Evolutionary conservation across 2,888 invertebrate species (phyloP).

Genomic region (Thymelicus sylvestris): DNA sequence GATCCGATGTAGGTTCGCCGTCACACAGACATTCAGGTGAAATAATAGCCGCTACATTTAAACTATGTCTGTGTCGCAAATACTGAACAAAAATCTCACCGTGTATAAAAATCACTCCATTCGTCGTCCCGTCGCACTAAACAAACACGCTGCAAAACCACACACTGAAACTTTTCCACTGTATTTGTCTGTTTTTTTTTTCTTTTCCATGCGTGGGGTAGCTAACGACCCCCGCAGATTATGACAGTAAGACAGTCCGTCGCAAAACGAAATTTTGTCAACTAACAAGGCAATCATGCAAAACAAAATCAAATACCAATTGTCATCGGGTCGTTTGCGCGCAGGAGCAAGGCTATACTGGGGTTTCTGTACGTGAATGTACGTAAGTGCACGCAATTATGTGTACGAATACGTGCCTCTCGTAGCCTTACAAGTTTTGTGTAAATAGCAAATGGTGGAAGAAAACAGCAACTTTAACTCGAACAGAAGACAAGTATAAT

Average conservation of each 20-base stretch:
- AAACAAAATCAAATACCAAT: background rate
- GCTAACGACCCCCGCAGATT: slow-evolving; percentile 66
- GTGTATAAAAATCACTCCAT: slow-evolving; percentile 40
- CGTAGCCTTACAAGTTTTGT: background rate
- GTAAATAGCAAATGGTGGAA: too few species aligned
- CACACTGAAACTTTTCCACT: slow-evolving; percentile 41
- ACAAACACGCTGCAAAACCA: slow-evolving; percentile 50
- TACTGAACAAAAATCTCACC: slow-evolving; percentile 44
- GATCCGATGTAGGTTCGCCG: slow-evolving; percentile 52
- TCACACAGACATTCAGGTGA: slow-evolving; percentile 33
- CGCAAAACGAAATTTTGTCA: slow-evolving; percentile 3
- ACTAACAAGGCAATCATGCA: background rate
- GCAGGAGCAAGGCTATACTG: background rate
- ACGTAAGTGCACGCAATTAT: background rate
- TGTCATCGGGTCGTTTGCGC: background rate
- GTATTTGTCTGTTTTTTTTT: slow-evolving; percentile 30
- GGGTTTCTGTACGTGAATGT: background rate
- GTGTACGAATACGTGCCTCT: background rate
- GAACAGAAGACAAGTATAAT: too few species aligned
- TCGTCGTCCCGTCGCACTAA: slow-evolving; percentile 44
- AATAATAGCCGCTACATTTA: slow-evolving; percentile 20
- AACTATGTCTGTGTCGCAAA: slow-evolving; percentile 15
- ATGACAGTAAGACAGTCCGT: slow-evolving; percentile 57
- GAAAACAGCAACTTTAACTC: too few species aligned
- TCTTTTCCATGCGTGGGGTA: slow-evolving; percentile 40